These are phyloP conservation scores for Cataglyphis hispanica DNA, from an alignment of 1,140 invertebrate genomes.

Conservation along the genomic window DNA sequence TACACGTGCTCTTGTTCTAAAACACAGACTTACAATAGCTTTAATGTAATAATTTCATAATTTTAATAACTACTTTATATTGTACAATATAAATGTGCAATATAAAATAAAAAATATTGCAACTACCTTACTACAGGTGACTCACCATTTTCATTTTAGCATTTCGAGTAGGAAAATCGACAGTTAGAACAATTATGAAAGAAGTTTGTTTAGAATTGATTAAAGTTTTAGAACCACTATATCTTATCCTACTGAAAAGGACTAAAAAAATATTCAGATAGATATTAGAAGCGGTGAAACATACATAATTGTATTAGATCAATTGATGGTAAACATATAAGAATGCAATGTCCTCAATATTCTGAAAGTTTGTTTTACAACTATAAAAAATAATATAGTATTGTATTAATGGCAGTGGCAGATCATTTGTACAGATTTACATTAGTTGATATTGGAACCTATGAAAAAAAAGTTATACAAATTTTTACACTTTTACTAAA, in stretches of 20 bases:
- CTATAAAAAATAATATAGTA: constrained; percentile 36
- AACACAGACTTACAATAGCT: constrained; percentile 6
- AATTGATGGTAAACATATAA: neutral
- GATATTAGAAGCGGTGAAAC: neutral
- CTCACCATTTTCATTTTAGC: neutral
- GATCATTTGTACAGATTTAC: constrained; percentile 21
- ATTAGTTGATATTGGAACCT: constrained; percentile 10
- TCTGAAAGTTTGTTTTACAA: constrained; percentile 2
- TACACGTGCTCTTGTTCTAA: neutral
- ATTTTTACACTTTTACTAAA: neutral
- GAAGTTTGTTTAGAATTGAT: neutral
- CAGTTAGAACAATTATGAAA: neutral
- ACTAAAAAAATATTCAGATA: neutral
- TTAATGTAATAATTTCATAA: neutral
- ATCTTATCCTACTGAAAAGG: constrained; percentile 6
- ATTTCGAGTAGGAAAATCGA: neutral
- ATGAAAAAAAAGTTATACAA: neutral
- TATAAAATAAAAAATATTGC: neutral
- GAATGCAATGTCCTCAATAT: neutral
- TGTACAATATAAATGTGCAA: neutral
- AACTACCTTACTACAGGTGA: neutral
- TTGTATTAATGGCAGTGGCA: constrained; percentile 8
- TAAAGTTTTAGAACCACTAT: neutral
- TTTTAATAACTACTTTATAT: neutral
- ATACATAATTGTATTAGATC: neutral